These are phyloP conservation scores for Noctua pronuba DNA, from an alignment of 2,888 invertebrate species.

Conservation along the genomic window DNA sequence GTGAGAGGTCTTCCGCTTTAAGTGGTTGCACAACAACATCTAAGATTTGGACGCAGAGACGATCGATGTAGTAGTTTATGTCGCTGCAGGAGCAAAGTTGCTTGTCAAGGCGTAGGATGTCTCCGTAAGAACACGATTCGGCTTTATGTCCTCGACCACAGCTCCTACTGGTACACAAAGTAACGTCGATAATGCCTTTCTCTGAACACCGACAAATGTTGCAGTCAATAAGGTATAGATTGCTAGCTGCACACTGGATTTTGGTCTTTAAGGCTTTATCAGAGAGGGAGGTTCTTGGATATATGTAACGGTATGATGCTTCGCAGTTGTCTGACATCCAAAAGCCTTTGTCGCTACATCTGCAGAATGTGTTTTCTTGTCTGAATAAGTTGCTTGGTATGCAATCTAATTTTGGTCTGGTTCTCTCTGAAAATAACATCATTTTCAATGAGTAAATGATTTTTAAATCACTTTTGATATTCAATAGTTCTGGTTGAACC, in stretches of 20 bases:
- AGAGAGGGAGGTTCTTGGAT: conserved; percentile 43
- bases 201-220: conserved; percentile 76
- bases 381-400: conserved; percentile 68
- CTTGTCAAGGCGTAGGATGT: conserved; percentile 68
- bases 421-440: conserved; percentile 50
- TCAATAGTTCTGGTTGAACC: background rate
- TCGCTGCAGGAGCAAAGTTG: conserved; percentile 79
- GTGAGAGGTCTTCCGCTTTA: conserved; percentile 47
- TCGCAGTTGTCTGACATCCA: conserved; percentile 76
- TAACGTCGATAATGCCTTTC: conserved; percentile 63
- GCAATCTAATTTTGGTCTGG: conserved; percentile 61
- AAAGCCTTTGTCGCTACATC: conserved; percentile 70
- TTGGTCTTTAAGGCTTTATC: conserved; percentile 61
- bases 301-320: conserved; percentile 66
- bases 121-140: conserved; percentile 73
- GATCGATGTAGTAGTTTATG: conserved; percentile 74
- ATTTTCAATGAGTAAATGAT: background rate
- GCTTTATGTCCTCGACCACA: conserved; percentile 71
- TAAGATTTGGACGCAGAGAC: conserved; percentile 70
- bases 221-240: conserved; percentile 75
- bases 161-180: conserved; percentile 72
- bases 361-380: conserved; percentile 71
- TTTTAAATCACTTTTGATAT: background rate
- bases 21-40: conserved; percentile 66
- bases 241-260: conserved; percentile 69